These are phyloP conservation scores for Drosophila auraria DNA, from an alignment of 1,140 invertebrate species.

Conservation along the genomic window DNA sequence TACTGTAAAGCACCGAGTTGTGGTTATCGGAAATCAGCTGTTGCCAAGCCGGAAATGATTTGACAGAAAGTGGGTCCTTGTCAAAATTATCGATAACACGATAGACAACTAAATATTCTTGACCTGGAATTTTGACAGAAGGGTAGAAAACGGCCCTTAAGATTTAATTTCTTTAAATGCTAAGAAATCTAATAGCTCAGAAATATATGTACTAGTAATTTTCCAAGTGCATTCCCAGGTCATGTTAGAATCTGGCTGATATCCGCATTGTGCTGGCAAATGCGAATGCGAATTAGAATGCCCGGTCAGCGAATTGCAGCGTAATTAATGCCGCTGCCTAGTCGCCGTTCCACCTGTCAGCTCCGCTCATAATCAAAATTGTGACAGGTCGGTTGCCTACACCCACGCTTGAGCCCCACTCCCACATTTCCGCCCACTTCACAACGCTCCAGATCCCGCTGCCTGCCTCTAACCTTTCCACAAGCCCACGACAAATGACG, in stretches of 20 bases:
- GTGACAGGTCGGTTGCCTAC: constrained; percentile 54
- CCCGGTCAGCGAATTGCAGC: constrained; percentile 50
- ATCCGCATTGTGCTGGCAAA: constrained; percentile 64
- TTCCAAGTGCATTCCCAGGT: constrained; percentile 11
- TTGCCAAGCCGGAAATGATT: too few relatives aligned
- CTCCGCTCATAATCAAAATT: constrained; percentile 62
- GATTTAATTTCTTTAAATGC: too few relatives aligned
- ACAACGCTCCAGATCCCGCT: constrained; percentile 7
- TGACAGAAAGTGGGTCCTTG: too few relatives aligned
- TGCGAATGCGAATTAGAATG: constrained; percentile 55
- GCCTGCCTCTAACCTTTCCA: background rate
- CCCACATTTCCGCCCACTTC: constrained; percentile 37
- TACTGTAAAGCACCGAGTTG: too few relatives aligned
- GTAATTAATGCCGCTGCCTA: constrained; percentile 67
- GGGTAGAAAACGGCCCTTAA: too few relatives aligned
- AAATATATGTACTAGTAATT: background rate
- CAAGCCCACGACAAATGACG: constrained; percentile 51
- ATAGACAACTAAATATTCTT: too few relatives aligned
- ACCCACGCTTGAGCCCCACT: constrained; percentile 10
- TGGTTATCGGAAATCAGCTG: too few relatives aligned
- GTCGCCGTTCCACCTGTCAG: constrained; percentile 61
- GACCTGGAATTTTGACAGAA: too few relatives aligned
- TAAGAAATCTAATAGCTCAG: background rate
- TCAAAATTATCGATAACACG: too few relatives aligned
- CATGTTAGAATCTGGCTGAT: constrained; percentile 28